Base-by-base conservation (phyloP, 2,113 vertebrate species). In the Pollimyrus isidori region DNA sequence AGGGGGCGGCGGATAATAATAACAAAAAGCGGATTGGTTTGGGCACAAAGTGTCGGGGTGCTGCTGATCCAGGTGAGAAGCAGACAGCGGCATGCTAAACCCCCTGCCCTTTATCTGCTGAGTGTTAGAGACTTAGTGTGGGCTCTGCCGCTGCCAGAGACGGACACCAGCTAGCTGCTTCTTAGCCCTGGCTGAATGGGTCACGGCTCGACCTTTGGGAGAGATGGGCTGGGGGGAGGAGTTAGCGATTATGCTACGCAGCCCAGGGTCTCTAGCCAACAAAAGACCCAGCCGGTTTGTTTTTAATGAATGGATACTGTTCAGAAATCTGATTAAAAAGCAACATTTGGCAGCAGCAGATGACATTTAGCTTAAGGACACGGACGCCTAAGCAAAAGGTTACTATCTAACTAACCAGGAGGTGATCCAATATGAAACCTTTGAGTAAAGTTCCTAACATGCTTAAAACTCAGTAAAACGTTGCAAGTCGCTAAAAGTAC, bases 11-110 rank as follows among this genome's bases (percentile, higher is more conserved):
- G 91, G 87, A 89, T 88, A 94, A 93, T 94, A 94, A 92, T 84
- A 83, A 58, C 49, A 46, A 45, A 93, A 90, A 91, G 93, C 93
- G 93, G 93, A 95, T 95, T 94, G 94, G 94, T 95, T 95, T 94
- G 93, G 92, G 92, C 91, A 93, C 91, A 92, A 90, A 56, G 92
- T 94, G 91, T 92, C 90, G 91, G 91, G 87, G 90, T 89, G 89
- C 92, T 94, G 93, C 92, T 94, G 94, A 95, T 95, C 93, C 95
- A 95, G 95, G 95, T 96, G 95, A 96, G 94, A 95, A 94, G 95
- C 94, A 94, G 93, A 95, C 95, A 94, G 94, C 95, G 93, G 93
- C 94, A 93, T 92, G 93, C 94, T 95, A 95, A 95, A 95, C 93
- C 94, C 92, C 91, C 80, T 88, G 88, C 90, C 92, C 93, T 94